Base-by-base conservation (phyloP, 1,140 invertebrate species). In the Rhynchophorus ferrugineus region DNA sequence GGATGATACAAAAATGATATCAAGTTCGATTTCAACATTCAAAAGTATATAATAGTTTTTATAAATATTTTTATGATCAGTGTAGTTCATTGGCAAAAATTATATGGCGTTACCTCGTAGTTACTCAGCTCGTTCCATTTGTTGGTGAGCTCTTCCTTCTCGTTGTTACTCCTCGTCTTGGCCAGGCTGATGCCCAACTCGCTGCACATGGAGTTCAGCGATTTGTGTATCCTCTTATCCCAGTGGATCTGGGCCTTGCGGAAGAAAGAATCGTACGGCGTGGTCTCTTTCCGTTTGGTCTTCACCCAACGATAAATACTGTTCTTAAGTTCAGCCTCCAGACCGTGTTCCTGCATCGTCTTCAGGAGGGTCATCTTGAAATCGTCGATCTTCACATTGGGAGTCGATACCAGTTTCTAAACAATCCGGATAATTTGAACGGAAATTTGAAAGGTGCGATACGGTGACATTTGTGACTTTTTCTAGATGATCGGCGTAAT, bases 51-150 rank as follows among this genome's bases (percentile, higher is more conserved):
- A n/a, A n/a, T n/a, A n/a, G n/a, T n/a, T n/a, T n/a, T n/a, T n/a
- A n/a, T n/a, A n/a, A n/a, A n/a, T n/a, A n/a, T n/a, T n/a, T n/a
- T n/a, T n/a, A n/a, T n/a, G n/a, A n/a, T n/a, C n/a, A n/a, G n/a
- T n/a, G n/a, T n/a, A n/a, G n/a, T n/a, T n/a, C n/a, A n/a, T n/a
- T n/a, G 3, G 1, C 16, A 16, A 7, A 24, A 39, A 42, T 8
- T 17, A 24, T 18, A n/a, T 42, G 18, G 5, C n/a, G n/a, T 88
- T 69, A 91, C 83, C 61, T 85, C 89, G 64, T 90, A 92, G 47
- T 86, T 91, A 61, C 91, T 94, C 11, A 95, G 75, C 73, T 96
- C 90, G 55, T 84, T 84, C 92, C 92, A 96, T 67, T 91, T 92
- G 7, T 85, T 80, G n/a, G 78, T 64, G 11, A 95, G 71, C 61